Evolutionary conservation across 1,140 invertebrate genomes (phyloP), one percentile per base, ranked within the genome.

Genomic region (Hesperophylax magnus): DNA sequence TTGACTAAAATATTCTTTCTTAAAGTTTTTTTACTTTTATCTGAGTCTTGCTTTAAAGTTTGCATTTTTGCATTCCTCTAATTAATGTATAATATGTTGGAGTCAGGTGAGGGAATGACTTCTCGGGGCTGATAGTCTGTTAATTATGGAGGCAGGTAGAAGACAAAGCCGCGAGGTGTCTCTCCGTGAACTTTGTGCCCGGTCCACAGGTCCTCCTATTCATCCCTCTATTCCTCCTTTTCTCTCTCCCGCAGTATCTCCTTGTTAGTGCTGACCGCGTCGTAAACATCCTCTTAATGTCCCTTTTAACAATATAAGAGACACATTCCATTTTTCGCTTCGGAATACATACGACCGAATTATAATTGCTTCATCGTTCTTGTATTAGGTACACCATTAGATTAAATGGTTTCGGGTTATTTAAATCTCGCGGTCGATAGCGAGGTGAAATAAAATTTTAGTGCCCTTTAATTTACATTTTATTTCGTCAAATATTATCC

Each of bases 271-370:
- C 74, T 24, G 67, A 24, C 52, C 56, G 31, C 18, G 53, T 47
- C 78, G 78, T 79, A 79, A 79, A 79, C 78, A 79, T 79, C 39
- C 78, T 34, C 67, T 74, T 79, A 71, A 79, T 72, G 63, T 74
- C 31, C 53, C 34, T 3, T 52, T 53, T 53, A 65, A 69, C 52
- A 67, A 79, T 71, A 79, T 67, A 58, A 56, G 52, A 72, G 78
- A 77, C 75, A 77, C 61, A 74, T 74, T 74, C 71, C 71, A 74
- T 56, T 74, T 74, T 74, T 74, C 53, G 52, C 71, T 56, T 74
- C 71, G 47, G 52, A 74, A 74, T 74, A 74, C 53, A 74, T 74
- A 74, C 53, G 53, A 74, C 71, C 20, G 71, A 74, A 74, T 74
- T 74, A 74, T 74, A 74, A 74, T 74, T 74, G 71, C 71, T 74